A percentile compares a stretch with the other conserved stretches of the same genome.
These are phyloP conservation scores for Sebastes schlegelii DNA, from an alignment of 2,113 vertebrate genomes.

Conservation along the genomic window DNA sequence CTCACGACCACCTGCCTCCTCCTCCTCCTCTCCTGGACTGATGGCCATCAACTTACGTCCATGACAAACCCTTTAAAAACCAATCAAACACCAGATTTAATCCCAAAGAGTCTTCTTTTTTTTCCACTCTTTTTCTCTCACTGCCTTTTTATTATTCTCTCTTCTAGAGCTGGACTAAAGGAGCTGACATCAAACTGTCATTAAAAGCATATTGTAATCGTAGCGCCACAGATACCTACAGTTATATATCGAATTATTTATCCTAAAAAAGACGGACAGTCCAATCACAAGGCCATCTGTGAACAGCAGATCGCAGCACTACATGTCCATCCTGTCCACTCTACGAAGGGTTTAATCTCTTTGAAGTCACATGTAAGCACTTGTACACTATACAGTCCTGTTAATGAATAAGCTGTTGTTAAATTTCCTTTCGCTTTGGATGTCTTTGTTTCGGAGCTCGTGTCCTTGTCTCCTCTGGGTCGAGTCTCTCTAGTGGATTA, in stretches of 20 bases:
- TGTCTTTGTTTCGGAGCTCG: constrained; percentile 28
- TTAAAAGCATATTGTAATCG: constrained; percentile 12
- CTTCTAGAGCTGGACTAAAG: constrained; percentile 45
- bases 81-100: constrained; percentile 51
- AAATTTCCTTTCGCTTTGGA: constrained; percentile 46
- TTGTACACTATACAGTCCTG: constrained; percentile 67
- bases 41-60: constrained; percentile 58
- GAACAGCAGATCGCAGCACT: constrained; percentile 33
- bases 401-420: constrained; percentile 78
- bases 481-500: constrained; percentile 16
- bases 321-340: constrained; percentile 38
- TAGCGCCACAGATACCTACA: constrained; percentile 20
- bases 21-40: constrained; percentile 47
- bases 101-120: constrained; percentile 64
- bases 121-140: background rate
- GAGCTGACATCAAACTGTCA: constrained; percentile 31
- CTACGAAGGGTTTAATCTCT: constrained; percentile 51
- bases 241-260: constrained; percentile 60
- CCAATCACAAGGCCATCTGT: background rate
- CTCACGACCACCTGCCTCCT: constrained; percentile 17
- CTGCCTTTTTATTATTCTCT: background rate
- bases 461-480: background rate
- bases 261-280: constrained; percentile 40
- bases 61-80: constrained; percentile 49
- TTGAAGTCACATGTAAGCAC: constrained; percentile 74